phyloP scores from a whole-genome alignment of 64 coral and sea anemone species.

The Stichodactyla helianthus region DNA sequence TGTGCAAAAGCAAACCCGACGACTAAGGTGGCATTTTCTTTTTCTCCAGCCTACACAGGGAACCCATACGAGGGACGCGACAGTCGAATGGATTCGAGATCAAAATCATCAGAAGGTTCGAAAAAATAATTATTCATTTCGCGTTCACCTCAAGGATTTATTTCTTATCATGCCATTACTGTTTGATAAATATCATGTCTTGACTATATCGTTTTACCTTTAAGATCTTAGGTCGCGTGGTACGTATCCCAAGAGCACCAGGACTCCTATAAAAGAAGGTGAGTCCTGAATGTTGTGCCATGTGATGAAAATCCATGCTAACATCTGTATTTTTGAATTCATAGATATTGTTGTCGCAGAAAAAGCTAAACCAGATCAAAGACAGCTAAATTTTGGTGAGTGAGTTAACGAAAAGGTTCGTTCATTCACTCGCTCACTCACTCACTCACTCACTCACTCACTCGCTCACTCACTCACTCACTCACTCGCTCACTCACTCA shows the following conservation, averaged over 20 bases:
- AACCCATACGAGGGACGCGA: neutral
- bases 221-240: neutral
- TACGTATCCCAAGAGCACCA: neutral
- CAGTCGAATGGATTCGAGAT: neutral
- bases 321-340: neutral
- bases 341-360: neutral
- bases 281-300: neutral
- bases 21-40: neutral
- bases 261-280: neutral
- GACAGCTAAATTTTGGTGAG: neutral
- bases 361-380: neutral
- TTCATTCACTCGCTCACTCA: no score
- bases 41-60: neutral
- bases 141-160: neutral
- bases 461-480: neutral
- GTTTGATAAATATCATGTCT: neutral
- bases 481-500: neutral
- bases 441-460: no score
- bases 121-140: neutral
- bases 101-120: constrained; percentile 6
- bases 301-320: neutral
- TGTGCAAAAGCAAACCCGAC: neutral
- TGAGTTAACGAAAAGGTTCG: neutral
- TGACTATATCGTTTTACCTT: neutral
- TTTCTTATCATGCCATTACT: neutral